Conservation (phyloP, 2,888 invertebrate species). For the Anarsia innoxiella region DNA sequence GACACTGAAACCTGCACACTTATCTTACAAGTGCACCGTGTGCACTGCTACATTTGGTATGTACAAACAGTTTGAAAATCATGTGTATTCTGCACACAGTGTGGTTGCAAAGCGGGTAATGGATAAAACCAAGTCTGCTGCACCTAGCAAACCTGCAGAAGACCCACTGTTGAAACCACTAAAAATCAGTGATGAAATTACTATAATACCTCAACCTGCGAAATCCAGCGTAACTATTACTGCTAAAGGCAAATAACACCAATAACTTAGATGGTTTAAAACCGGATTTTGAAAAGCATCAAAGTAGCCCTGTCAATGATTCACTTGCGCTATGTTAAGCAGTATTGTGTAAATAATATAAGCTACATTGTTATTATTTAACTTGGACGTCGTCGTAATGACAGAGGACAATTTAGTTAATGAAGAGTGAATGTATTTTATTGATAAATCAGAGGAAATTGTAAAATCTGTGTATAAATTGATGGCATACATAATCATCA, state of each 20-base stretch:
- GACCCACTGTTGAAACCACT: conserved; percentile 86
- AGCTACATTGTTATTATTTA: conserved; percentile 46
- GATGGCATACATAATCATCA: conserved; percentile 32
- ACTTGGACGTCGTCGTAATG: conserved; percentile 44
- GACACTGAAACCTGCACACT: conserved; percentile 93
- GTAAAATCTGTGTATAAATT: conserved; percentile 54
- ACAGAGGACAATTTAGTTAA: conserved; percentile 50
- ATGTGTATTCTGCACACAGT: conserved; percentile 95
- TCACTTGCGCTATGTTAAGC: conserved; percentile 46
- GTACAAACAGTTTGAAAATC: conserved; percentile 97
- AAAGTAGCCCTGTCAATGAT: conserved; percentile 37
- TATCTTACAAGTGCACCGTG: conserved; percentile 96
- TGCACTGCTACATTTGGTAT: conserved; percentile 96
- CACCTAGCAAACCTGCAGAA: conserved; percentile 39
- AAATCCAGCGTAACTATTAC: conserved; percentile 63
- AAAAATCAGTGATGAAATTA: conserved; percentile 94
- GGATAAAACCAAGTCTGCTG: conserved; percentile 79
- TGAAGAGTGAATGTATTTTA: conserved; percentile 49
- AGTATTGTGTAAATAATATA: conserved; percentile 67
- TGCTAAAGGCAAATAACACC: conserved; percentile 65
- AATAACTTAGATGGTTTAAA: conserved; percentile 15
- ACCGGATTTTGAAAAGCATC: conserved; percentile 13
- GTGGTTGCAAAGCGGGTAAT: conserved; percentile 91
- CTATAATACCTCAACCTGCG: conserved; percentile 92
- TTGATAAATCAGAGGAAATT: conserved; percentile 35